Conservation (phyloP, 2,113 vertebrate genomes). For the Sterrhoptilus dennistouni region DNA sequence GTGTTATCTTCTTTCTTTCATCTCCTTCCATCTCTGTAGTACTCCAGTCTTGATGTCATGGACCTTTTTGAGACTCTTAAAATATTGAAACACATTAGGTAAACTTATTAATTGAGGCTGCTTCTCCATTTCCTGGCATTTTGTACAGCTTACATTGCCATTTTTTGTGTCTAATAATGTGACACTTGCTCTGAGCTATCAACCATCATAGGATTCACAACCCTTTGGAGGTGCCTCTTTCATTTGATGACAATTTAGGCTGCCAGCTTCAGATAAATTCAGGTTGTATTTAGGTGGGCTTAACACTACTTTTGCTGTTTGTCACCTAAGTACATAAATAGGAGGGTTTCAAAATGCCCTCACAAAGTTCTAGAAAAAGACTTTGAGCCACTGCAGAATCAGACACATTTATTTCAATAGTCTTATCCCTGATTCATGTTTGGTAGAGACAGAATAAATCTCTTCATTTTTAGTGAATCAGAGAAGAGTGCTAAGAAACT, state of each 20-base stretch:
- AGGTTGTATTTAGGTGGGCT: not conserved
- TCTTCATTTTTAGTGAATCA: not conserved
- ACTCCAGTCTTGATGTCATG: not conserved
- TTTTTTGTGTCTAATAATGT: not conserved
- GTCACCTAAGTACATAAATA: not conserved
- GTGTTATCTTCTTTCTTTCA: not conserved
- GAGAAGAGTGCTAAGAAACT: not conserved
- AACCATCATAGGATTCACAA: not conserved
- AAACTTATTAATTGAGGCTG: not conserved
- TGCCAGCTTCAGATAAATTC: not conserved
- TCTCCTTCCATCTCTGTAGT: not conserved
- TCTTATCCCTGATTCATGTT: not conserved
- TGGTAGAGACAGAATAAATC: not conserved
- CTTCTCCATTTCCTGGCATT: not conserved
- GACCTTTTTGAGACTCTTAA: not conserved
- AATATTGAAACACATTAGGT: not conserved
- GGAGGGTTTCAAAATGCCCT: not conserved
- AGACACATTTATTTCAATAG: not conserved
- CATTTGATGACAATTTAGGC: not conserved
- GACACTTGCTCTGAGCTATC: not conserved
- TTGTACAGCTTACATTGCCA: not conserved
- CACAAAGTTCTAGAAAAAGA: not conserved
- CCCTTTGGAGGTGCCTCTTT: not conserved
- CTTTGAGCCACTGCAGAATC: not conserved
- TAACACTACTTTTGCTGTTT: not conserved